phyloP scores from a whole-genome alignment of 2,113 vertebrate genomes.

The Taxidea taxus region DNA sequence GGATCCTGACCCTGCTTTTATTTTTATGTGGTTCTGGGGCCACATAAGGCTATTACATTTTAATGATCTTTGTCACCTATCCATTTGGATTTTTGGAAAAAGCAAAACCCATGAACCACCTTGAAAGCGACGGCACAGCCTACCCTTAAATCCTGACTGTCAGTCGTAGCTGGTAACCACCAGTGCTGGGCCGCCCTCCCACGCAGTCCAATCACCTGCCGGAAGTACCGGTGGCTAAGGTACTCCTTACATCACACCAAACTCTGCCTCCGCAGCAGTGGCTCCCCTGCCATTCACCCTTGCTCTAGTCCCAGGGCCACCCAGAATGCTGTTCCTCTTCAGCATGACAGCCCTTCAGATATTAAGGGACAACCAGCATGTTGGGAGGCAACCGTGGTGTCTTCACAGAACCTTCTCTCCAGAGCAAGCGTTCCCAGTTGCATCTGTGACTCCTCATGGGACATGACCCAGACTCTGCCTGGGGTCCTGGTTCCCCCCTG shows the following conservation, averaged over 20 bases:
- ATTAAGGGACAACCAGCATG: neutral
- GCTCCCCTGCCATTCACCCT: rapidly evolving
- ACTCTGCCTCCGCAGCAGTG: neutral
- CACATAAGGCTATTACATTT: neutral
- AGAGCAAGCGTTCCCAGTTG: neutral
- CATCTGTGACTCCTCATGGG: neutral
- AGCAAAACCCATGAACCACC: neutral
- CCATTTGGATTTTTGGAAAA: neutral
- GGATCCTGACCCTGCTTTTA: neutral
- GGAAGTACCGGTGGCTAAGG: neutral
- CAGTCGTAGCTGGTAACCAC: neutral
- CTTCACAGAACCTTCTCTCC: neutral
- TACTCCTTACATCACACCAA: neutral
- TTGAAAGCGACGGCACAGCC: neutral
- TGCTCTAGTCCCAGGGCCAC: neutral
- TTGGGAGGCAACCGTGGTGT: neutral
- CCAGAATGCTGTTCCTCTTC: neutral
- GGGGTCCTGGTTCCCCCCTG: neutral
- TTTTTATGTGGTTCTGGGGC: neutral
- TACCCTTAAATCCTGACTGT: neutral
- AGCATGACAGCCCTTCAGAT: neutral
- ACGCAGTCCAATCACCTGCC: neutral
- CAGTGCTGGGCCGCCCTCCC: neutral
- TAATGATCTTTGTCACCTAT: neutral
- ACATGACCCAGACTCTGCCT: neutral